Evolutionary conservation across 1,140 invertebrate species (phyloP).

Genomic region (Lordiphosa clarofinis): DNA sequence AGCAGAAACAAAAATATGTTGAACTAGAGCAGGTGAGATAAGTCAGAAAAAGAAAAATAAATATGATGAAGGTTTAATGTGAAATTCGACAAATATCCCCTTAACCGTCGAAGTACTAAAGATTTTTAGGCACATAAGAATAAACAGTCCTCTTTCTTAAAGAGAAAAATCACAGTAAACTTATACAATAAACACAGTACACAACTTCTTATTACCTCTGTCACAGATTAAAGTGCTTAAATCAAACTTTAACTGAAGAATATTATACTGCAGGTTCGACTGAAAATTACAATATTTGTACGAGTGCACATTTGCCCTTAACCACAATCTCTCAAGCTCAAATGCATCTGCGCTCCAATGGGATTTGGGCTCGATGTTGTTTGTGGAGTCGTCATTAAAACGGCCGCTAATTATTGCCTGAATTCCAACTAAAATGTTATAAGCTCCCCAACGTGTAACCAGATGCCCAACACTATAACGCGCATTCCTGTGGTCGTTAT

Average conservation of each 20-base stretch:
- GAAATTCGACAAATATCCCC: too few relatives aligned
- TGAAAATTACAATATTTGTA: constrained; percentile 1
- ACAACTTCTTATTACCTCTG: too few relatives aligned
- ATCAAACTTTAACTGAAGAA: too few relatives aligned
- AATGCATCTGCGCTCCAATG: constrained; percentile 21
- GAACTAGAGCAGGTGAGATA: constrained; percentile 6
- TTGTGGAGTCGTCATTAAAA: constrained; percentile 3
- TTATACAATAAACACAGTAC: too few relatives aligned
- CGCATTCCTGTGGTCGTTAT: constrained; percentile 9
- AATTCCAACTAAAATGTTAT: constrained; percentile 65
- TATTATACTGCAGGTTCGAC: too few relatives aligned
- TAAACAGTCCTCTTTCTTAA: too few relatives aligned
- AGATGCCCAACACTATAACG: constrained; percentile 17
- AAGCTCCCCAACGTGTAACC: constrained; percentile 21
- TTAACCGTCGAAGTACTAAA: too few relatives aligned
- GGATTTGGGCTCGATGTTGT: neutral
- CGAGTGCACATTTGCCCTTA: constrained; percentile 1
- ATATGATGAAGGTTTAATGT: too few relatives aligned
- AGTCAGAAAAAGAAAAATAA: too few relatives aligned
- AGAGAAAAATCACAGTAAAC: too few relatives aligned
- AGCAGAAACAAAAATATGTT: constrained; percentile 1
- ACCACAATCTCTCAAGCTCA: constrained; percentile 59
- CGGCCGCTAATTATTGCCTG: constrained; percentile 55
- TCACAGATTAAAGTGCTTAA: too few relatives aligned
- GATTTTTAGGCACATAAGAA: too few relatives aligned